Base-by-base conservation (phyloP, 2,113 vertebrate species). In the Trematocara stigmaticum region DNA sequence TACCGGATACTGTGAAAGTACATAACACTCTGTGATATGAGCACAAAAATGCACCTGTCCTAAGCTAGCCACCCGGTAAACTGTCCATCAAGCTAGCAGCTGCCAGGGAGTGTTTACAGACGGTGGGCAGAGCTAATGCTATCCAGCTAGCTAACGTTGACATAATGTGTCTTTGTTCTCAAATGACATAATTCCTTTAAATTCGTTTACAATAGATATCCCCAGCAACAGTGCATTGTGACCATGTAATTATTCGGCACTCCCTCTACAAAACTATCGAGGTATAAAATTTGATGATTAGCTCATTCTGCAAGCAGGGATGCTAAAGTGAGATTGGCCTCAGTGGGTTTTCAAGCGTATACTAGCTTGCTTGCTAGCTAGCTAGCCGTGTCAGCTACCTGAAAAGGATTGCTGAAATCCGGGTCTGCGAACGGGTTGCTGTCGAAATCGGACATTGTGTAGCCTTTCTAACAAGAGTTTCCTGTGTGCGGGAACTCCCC, bases 371-470 rank as follows among this genome's bases (percentile, higher is more conserved):
- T 59, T 59, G 26, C 57, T 61, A 35, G 74, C 85, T 29, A 80
- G 83, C 79, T 64, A 66, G 55, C 53, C 29, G 53, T 88, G 85
- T 84, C 47, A 71, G 87, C 93, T 97, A 98, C 98, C 98, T 99
- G 98, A 92, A 99, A 99, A 16, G 98, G 98, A 90, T 99, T 99
- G 96, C 97, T 99, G 92, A 99, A 97, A 95, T 99, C 98, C 91
- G 98, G 98, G 89, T 99, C 98, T 38, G 98, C 98, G 90, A 99
- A 99, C 31, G 98, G 98, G 92, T 99, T 99, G 92, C 97, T 99
- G 95, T 99, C 98, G 93, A 99, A 99, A 91, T 99, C 98, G 85
- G 98, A 98, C 98, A 99, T 99, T 85, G 83, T 91, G 11, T 55
- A 83, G 88, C 84, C 87, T 94, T 76, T 89, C 86, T 84, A 56